Base-by-base conservation (phyloP, 2,888 invertebrate genomes). In the Himalopsyche tibetana region DNA sequence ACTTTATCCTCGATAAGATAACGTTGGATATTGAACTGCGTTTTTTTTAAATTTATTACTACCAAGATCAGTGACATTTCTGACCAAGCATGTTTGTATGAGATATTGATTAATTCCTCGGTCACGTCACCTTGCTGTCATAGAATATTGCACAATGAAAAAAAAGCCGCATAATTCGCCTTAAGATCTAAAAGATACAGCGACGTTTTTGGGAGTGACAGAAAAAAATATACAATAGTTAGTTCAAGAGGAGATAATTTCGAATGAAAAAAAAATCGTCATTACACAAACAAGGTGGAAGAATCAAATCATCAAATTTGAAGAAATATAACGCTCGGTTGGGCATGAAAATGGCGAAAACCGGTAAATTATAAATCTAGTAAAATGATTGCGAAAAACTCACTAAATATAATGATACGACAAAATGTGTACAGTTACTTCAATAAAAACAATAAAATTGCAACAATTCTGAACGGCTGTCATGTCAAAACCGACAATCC, bases 401-500 rank as follows among this genome's bases (percentile, higher is more conserved):
- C 38, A 36, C 28, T 38, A 36, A 74, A 74, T 15, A 74, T 74
- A 74, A 74, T 74, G 74, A 74, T 38, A 74, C 28, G 74, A 9
- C 38, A 74, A 74, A 74, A 74, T 36, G 5, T 74, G 36, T 74
- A 74, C 74, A 38, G 74, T 74, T 74, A 74, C 28, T 12, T 38
- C 38, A 36, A 36, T 36, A 74, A 74, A 74, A 74, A 74, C 74
- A 74, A 74, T 74, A 74, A 74, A 74, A 74, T 74, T 74, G 74
- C 36, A 74, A 28, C 38, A 12, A 28, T 36, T 74, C 38, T 74
- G 38, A 74, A 74, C 74, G 38, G 28, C 74, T 74, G 74, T 9
- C 74, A 36, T 38, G 74, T 74, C 74, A 74, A 74, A 74, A 74
- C 74, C 74, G 36, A 74, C 74, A 74, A 28, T 74, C 15, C 36